A percentile compares a stretch with the other conserved stretches of the same genome.
phyloP scores from a whole-genome alignment of 1,140 invertebrate genomes.

The Drosophila erecta region DNA sequence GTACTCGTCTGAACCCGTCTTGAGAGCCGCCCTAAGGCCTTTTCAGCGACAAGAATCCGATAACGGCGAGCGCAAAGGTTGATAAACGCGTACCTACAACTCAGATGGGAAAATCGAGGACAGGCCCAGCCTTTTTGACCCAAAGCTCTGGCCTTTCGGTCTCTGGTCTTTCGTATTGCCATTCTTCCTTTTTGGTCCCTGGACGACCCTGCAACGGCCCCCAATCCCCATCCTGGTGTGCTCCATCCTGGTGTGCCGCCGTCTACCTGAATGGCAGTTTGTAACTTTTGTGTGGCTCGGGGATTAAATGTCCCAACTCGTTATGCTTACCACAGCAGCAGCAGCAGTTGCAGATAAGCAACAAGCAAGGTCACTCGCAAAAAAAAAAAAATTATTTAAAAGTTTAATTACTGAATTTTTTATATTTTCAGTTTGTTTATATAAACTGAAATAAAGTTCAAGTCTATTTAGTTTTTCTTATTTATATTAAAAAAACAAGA shows the following conservation, averaged over 20 bases:
- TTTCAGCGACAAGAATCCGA: slow-evolving; percentile 41
- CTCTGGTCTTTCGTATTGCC: background rate
- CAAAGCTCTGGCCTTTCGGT: slow-evolving; percentile 32
- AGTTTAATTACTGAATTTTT: too few relatives aligned
- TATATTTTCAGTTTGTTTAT: too few relatives aligned
- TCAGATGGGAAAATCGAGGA: slow-evolving; percentile 35
- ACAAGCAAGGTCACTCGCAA: slow-evolving; percentile 12
- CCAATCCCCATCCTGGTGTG: background rate
- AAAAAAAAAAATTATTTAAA: background rate
- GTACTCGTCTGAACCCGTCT: slow-evolving; percentile 13
- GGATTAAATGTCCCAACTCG: slow-evolving; percentile 71
- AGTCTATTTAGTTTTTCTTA: too few relatives aligned
- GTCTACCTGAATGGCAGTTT: slow-evolving; percentile 59
- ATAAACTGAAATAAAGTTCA: too few relatives aligned
- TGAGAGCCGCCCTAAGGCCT: slow-evolving; percentile 37
- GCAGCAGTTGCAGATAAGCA: slow-evolving; percentile 39
- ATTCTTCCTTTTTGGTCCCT: slow-evolving; percentile 7
- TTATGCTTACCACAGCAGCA: slow-evolving; percentile 64
- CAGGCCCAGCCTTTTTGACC: slow-evolving; percentile 69
- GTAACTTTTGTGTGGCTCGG: slow-evolving; percentile 61
- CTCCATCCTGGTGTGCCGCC: background rate
- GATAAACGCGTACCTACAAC: slow-evolving; percentile 76
- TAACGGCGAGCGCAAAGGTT: slow-evolving; percentile 70
- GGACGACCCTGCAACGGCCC: slow-evolving; percentile 43
- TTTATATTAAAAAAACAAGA: too few relatives aligned